These are phyloP conservation scores for Rhynchonycteris naso DNA, from an alignment of 2,797 vertebrate species.

Conservation along the genomic window DNA sequence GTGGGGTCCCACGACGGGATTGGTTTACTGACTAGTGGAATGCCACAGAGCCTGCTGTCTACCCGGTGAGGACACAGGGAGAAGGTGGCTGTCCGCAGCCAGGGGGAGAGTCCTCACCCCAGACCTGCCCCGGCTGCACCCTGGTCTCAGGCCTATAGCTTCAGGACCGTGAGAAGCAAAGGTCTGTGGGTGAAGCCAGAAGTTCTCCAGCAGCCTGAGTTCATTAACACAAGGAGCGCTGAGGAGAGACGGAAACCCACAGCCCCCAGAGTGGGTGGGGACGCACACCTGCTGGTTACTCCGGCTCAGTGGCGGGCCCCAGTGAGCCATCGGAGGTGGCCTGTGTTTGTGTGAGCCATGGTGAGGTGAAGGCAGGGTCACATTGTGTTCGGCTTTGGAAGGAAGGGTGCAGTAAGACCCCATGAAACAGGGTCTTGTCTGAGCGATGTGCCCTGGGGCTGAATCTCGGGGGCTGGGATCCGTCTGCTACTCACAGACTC, in stretches of 20 bases:
- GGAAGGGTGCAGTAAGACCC: too few relatives aligned
- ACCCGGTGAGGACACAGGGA: fast-evolving
- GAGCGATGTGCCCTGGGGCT: neutral
- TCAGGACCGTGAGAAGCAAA: neutral
- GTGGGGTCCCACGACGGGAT: neutral
- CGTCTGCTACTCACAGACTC: neutral
- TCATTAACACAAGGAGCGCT: neutral
- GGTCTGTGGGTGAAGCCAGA: neutral
- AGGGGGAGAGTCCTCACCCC: neutral
- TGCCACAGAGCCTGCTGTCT: neutral
- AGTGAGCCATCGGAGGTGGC: fast-evolving
- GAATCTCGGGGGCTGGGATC: neutral
- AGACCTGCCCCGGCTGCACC: fast-evolving
- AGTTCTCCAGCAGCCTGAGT: neutral
- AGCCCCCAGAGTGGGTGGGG: neutral
- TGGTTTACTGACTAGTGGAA: neutral
- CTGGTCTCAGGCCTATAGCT: neutral
- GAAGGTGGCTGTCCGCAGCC: neutral
- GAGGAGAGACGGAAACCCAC: neutral
- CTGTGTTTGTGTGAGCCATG: neutral
- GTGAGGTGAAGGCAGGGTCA: neutral
- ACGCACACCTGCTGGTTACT: neutral
- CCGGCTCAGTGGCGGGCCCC: neutral
- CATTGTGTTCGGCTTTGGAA: neutral
- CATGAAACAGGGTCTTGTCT: fast-evolving